Evolutionary conservation across 2,113 vertebrate species (phyloP).

Genomic region (Synodontis membranacea): DNA sequence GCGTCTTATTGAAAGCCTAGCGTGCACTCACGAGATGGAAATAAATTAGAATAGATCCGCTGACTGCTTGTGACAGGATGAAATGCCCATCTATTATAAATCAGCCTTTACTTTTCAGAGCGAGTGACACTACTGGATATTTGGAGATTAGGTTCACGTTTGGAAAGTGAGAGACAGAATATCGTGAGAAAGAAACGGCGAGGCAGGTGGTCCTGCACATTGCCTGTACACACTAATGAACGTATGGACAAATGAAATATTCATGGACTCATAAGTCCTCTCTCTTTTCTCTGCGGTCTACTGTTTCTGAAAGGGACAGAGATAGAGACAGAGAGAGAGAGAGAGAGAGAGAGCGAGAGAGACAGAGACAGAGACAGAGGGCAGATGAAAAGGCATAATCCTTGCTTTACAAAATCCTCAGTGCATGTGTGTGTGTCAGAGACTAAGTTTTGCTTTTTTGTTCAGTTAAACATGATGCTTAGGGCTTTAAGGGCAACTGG

Average conservation of each 20-base stretch:
- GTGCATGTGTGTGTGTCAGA: background rate
- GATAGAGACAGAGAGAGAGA: background rate
- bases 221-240: slow-evolving; percentile 16
- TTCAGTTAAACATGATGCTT: background rate
- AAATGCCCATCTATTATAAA: background rate
- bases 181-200: background rate
- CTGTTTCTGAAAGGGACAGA: background rate
- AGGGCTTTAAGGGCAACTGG: background rate
- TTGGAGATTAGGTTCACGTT: background rate
- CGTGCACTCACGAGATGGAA: background rate
- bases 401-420: background rate
- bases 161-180: slow-evolving; percentile 8
- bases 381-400: background rate
- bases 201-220: background rate
- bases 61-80: background rate
- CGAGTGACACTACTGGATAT: background rate
- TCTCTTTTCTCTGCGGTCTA: background rate
- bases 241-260: slow-evolving; percentile 12
- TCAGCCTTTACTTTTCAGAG: background rate
- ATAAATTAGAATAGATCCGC: background rate
- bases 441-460: background rate
- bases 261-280: background rate
- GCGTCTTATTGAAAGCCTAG: background rate
- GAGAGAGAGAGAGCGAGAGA: background rate
- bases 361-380: background rate